phyloP scores from a whole-genome alignment of 2,113 vertebrate genomes.

The Chrysemys picta region DNA sequence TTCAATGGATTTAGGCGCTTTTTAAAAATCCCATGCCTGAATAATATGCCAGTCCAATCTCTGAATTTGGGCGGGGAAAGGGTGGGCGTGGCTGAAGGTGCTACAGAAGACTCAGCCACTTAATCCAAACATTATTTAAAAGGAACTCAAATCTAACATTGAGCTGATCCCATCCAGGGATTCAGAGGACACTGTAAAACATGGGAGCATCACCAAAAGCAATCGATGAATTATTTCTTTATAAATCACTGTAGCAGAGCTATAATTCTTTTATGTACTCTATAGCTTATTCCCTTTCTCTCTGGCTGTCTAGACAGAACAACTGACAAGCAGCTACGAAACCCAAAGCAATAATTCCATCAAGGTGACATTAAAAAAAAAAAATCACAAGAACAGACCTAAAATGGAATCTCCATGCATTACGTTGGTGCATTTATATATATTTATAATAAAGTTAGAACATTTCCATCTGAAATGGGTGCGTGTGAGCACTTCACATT shows the following conservation, averaged over 20 bases:
- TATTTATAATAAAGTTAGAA: not conserved
- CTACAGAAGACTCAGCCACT: not conserved
- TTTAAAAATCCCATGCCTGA: not conserved
- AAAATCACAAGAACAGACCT: not conserved
- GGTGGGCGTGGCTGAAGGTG: not conserved
- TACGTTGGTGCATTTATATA: rapidly evolving
- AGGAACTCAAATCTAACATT: not conserved
- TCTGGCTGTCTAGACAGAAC: not conserved
- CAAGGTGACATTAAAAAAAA: rapidly evolving
- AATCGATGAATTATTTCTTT: conserved; percentile 7
- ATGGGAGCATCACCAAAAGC: conserved; percentile 25
- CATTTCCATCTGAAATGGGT: not conserved
- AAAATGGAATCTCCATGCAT: not conserved
- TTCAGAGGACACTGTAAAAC: not conserved
- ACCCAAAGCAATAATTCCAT: not conserved
- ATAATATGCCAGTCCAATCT: not conserved
- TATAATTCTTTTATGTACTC: not conserved
- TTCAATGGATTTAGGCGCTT: not conserved
- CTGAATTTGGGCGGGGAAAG: not conserved
- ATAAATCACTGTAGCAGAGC: not conserved
- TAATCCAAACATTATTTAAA: not conserved
- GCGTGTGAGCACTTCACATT: not conserved
- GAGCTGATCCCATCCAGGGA: rapidly evolving
- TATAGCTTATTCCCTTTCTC: not conserved
- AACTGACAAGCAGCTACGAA: not conserved